phyloP scores from a whole-genome alignment of 2,113 vertebrate genomes.

The Hippopotamus amphibius region DNA sequence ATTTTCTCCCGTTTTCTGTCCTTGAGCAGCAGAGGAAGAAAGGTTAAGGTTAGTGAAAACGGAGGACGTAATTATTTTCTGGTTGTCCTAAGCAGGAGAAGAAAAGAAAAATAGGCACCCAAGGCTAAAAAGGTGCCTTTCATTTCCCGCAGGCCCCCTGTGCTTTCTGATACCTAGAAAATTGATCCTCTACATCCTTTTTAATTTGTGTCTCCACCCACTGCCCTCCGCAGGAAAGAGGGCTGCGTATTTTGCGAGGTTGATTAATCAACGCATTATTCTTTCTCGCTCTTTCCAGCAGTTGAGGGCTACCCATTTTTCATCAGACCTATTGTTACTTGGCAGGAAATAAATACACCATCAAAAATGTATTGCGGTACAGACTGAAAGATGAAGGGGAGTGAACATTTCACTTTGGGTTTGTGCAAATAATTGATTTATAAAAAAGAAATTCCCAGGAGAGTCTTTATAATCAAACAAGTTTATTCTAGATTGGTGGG shows the following conservation, averaged over 20 bases:
- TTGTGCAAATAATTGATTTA: slow-evolving; percentile 25
- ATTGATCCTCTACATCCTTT: neutral
- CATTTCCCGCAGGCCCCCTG: neutral
- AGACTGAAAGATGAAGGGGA: neutral
- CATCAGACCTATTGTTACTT: slow-evolving; percentile 54
- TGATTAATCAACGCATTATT: neutral
- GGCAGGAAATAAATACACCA: slow-evolving; percentile 43
- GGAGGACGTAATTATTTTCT: fast-evolving
- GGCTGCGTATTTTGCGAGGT: neutral
- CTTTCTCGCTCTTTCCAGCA: fast-evolving
- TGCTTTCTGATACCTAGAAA: neutral
- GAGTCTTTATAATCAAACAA: neutral
- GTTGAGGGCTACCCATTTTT: slow-evolving; percentile 5
- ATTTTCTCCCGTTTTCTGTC: neutral
- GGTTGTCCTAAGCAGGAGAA: neutral
- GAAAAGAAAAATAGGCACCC: neutral
- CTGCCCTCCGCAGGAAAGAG: neutral
- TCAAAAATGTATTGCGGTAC: slow-evolving; percentile 3
- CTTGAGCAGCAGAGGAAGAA: neutral
- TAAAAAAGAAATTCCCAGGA: slow-evolving; percentile 2
- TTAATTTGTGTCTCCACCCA: neutral
- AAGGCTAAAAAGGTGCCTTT: neutral
- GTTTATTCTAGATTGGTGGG: neutral
- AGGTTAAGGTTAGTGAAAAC: neutral
- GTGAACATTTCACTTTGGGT: neutral